Evolutionary conservation across 1,140 invertebrate species (phyloP), one percentile per base, ranked within the genome.

Genomic region (Lordiphosa stackelbergi): DNA sequence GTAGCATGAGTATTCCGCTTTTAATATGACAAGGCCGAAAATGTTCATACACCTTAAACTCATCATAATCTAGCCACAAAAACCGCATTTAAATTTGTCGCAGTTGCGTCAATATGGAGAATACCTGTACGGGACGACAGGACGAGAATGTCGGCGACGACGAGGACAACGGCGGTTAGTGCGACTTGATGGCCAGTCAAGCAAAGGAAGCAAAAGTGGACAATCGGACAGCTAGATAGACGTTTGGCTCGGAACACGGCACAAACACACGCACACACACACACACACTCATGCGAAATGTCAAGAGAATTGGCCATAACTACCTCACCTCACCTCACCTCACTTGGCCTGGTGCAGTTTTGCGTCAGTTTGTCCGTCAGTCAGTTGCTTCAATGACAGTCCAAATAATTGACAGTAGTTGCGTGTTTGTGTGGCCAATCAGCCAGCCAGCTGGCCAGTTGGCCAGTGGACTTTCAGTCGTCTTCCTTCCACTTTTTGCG

Each of bases 351-450:
- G 37, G 9, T n/a, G 22, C 46, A 28, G 40, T 36, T 19, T 12
- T 24, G 19, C 38, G n/a, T 36, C 43, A 40, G 36, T 51, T 54
- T 75, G 61, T 70, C 61, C 40, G 52, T 70, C 59, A 53, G 66
- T 61, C 75, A 62, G 77, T 69, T 83, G 77, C 75, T 72, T 81
- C 77, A 83, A 74, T 78, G 79, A 74, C 79, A 79, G 79, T 85
- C 43, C 70, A 74, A 78, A 84, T 85, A 84, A 84, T 79, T 85
- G 79, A 85, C 79, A 85, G 79, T 85, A 85, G 79, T 85, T 85
- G 79, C 79, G 79, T 85, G 79, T 84, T 83, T 84, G 77, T 83
- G 78, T 63, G 77, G 78, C 77, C 78, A 83, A 83, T 84, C 49
- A 69, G 59, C 36, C 62, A 60, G 57, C 60, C 61, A 60, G 57